Base-by-base conservation (phyloP, 1,140 invertebrate species). In the Sitodiplosis mosellana region DNA sequence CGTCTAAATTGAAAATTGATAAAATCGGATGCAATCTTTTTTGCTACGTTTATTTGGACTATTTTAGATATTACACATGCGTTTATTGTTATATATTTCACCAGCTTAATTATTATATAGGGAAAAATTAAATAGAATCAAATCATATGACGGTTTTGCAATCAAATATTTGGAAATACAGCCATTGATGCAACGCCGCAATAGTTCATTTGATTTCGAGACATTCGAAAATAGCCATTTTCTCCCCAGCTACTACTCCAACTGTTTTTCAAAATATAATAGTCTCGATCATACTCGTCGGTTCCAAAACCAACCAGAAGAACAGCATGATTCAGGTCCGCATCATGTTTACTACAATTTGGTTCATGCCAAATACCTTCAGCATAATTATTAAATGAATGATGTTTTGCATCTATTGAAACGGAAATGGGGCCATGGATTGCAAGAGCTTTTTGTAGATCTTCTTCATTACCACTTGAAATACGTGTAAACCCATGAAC, bases 311-410 rank as follows among this genome's bases (percentile, higher is more conserved):
- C 88, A 45, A 91, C 83, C 50, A 76, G 73, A 4, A 90, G 60
- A 2, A 92, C 87, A 46, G 81, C 87, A 59, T 91, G 87, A n/a
- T n/a, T n/a, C n/a, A n/a, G n/a, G 58, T 90, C 82, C 15, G 89
- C 60, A 5, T 21, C 21, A n/a, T 38, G 19, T 3, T 76, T 66
- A 51, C 75, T 80, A 66, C 91, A 75, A 52, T 69, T 59, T 46
- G 69, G 66, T 48, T 75, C 72, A 55, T 59, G 67, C 57, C 74
- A 75, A 41, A 75, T 66, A 12, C 73, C 73, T 47, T 67, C 57
- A 19, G 68, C 65, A 58, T 76, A 76, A 40, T 73, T 64, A 59
- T 74, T 71, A 69, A 76, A 76, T 51, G 63, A 67, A 58, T 71
- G 63, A 55, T 71, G 76, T 70, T 69, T 88, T 50, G 91, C 91